Base-by-base conservation (phyloP, 1,140 invertebrate species). In the Hylaeus anthracinus region DNA sequence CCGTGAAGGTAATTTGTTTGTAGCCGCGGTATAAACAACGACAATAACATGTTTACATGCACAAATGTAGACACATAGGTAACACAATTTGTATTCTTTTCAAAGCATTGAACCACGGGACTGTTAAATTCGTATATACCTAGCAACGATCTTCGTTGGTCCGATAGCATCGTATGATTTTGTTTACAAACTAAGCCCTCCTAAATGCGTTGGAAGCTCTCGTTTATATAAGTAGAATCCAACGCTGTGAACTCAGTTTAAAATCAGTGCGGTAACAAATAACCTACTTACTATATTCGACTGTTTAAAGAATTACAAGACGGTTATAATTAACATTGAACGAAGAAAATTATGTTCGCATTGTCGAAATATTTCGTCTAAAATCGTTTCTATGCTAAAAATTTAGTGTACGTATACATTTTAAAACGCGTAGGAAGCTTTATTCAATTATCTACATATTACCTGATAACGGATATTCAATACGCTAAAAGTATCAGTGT, bases 161-260 rank as follows among this genome's bases (percentile, higher is more conserved):
- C 26, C 10, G 39, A n/a, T 3, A 14, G 10, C 9, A 12, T 69
- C 55, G 43, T 12, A 12, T 51, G 65, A 71, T 53, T 37, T 77
- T 71, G 71, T 77, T 77, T 77, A 77, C 45, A 51, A 41, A 71
- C 5, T 8, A 9, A 71, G 12, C 37, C 15, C 6, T 69, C 1
- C 10, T 56, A 71, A 71, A 26, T 71, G 10, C 75, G 66, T 43
- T 56, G 37, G 12, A 15, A 53, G 37, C 15, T 63, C 45, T 67
- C 15, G 61, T 64, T 60, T 77, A 71, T 77, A 77, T 70, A 77
- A 61, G 56, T 14, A 14, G 14, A 39, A 58, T 58, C n/a, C 2
- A 6, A 26, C 10, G 12, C 58, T 10, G 10, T n/a, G 9, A 60
- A 51, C 12, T 61, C 37, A 72, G 76, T 78, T 72, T 26, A 61